phyloP scores from a whole-genome alignment of 1,140 invertebrate genomes.

The Rhagoletis pomonella region DNA sequence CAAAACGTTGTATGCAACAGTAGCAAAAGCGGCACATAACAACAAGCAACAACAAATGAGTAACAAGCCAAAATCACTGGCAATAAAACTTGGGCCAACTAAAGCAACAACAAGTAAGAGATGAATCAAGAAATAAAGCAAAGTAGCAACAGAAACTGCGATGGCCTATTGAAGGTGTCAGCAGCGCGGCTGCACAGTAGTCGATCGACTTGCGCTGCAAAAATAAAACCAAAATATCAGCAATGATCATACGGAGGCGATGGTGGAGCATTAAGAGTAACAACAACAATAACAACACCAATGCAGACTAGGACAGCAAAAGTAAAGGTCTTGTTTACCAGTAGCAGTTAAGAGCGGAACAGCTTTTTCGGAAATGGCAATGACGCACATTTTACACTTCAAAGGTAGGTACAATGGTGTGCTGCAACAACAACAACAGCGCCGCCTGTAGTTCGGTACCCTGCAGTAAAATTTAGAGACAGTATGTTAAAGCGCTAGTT shows the following conservation, averaged over 20 bases:
- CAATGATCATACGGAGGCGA: not conserved
- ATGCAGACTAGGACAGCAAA: not conserved
- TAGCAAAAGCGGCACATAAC: not conserved
- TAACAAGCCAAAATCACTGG: not conserved
- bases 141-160: not conserved
- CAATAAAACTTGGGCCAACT: not conserved
- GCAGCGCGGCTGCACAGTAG: not conserved
- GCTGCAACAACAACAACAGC: not conserved
- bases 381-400: not conserved
- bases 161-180: not conserved
- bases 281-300: not conserved
- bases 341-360: not conserved
- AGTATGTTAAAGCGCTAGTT: too few relatives aligned
- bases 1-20: not conserved
- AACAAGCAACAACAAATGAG: not conserved
- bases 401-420: not conserved
- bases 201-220: not conserved
- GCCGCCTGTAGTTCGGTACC: too few relatives aligned
- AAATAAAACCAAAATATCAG: too few relatives aligned
- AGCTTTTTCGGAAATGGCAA: not conserved
- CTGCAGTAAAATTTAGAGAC: too few relatives aligned
- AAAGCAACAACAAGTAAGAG: conserved; percentile 14
- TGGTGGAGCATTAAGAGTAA: not conserved
- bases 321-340: not conserved
- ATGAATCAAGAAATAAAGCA: not conserved